Base-by-base conservation (phyloP, 2,797 vertebrate genomes). In the Phylloscopus collybita region DNA sequence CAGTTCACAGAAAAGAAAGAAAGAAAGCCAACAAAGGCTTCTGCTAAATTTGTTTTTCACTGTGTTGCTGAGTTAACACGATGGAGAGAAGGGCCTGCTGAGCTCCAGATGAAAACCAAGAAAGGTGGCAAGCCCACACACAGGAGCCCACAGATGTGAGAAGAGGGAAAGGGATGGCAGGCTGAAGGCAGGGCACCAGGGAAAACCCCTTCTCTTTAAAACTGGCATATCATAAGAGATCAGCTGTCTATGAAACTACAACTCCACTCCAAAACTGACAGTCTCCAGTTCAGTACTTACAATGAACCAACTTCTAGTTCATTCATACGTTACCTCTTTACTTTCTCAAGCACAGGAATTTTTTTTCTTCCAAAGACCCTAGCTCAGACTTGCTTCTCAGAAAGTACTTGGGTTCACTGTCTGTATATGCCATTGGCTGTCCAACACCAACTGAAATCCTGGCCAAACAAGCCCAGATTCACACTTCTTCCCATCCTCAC, bases 141-240 rank as follows among this genome's bases (percentile, higher is more conserved):
- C 1, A 5, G 10, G 29, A 75, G n/a, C 17, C 44, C 50, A 57
- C 3, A 25, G 3, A 61, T 2, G 4, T 26, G 34, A 67, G 36
- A 78, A 57, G 29, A 71, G 16, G 11, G 27, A 69, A 84, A 9
- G 3, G 12, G 13, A 61, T 1, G 4, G 29, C 0, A 0, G 23
- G 38, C 23, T 53, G 20, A 84, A 30, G 10, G 15, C n/a, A 90
- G 15, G 7, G 13, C 11, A 67, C 7, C 17, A 62, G 8, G 9
- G 4, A 9, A 21, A 89, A 85, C 3, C 2, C 15, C 11, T 16
- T n/a, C 13, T 57, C 44, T 34, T 49, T 29, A 80, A 82, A 76
- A 69, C 0, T 29, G 6, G 10, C 3, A 1, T 25, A 47, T 18
- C 4, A 0, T 21, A 53, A 42, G 25, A 49, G 9, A 84, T 47